These are phyloP conservation scores for Patagioenas fasciata DNA, from an alignment of 2,113 vertebrate species.

Conservation along the genomic window DNA sequence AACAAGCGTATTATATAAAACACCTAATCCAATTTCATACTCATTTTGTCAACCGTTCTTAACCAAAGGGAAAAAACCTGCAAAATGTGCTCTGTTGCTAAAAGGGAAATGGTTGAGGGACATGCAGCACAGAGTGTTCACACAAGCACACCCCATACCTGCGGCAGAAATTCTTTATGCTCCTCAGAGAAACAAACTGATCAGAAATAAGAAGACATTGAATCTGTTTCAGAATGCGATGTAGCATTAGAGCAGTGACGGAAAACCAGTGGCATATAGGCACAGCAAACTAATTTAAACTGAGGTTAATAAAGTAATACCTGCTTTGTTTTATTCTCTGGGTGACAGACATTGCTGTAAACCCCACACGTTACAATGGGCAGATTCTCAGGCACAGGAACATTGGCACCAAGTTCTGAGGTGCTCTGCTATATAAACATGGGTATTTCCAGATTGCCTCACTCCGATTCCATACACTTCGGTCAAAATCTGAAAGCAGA, in stretches of 20 bases:
- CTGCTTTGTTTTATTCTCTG: background rate
- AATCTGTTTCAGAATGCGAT: background rate
- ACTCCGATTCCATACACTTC: background rate
- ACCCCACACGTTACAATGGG: background rate
- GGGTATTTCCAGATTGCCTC: background rate
- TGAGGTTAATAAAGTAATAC: background rate
- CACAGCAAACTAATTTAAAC: background rate
- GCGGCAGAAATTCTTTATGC: background rate
- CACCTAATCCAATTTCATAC: background rate
- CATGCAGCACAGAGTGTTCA: accelerated
- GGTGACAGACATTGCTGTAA: background rate
- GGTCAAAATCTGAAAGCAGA: background rate
- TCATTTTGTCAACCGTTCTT: background rate
- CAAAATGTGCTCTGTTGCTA: background rate
- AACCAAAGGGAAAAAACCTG: background rate
- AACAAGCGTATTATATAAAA: background rate
- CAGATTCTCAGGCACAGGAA: background rate
- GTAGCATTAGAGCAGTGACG: background rate
- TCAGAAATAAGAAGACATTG: background rate
- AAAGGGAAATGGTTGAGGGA: background rate
- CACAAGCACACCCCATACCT: background rate
- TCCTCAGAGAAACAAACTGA: background rate
- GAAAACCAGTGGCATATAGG: background rate
- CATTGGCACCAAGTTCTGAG: background rate
- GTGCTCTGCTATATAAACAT: background rate